Evolutionary conservation across 2,797 vertebrate genomes (phyloP), one percentile per base, ranked within the genome.

Genomic region (Clarias laeviceps): DNA sequence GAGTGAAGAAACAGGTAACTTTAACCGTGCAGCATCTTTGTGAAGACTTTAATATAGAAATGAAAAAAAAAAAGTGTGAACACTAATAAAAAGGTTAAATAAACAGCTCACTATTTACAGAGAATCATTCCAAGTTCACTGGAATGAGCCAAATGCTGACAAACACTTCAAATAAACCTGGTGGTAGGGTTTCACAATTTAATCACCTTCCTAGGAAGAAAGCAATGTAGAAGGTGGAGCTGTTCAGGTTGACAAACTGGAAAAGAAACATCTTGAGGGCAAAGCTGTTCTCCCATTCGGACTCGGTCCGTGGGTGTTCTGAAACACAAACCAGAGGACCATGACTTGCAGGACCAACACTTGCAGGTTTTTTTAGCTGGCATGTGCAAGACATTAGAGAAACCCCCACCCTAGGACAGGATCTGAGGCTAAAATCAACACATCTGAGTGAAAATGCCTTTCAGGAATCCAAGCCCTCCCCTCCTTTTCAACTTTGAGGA

Each of bases 211-310:
- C 98, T 54, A 99, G 95, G 88, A 99, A 99, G 94, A 99, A 99
- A 66, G 98, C 98, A 0, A 99, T 98, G 91, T 99, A 99, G 93
- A 99, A 99, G 29, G 98, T 99, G 66, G 98, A 99, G 89, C 98
- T 99, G 94, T 99, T 99, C 91, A 99, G 93, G 88, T 99, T 99
- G 84, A 99, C 98, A 91, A 99, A 99, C 92, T 99, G 98, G 94
- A 99, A 99, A 84, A 99, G 96, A 89, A 99, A 99, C 98, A 99
- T 99, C 94, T 99, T 99, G 91, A 99, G 94, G 88, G 98, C 96
- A 93, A 99, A 99, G 92, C 98, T 99, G 92, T 99, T 98, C 93
- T 99, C 98, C 98, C 98, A 99, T 81, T 99, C 98, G 0, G 97
- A 99, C 89, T 99, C 98, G 0, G 98, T 99, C 90, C 98, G 95